Conservation (phyloP, 2,797 vertebrate genomes). For the Neosilurus hyrtlii region DNA sequence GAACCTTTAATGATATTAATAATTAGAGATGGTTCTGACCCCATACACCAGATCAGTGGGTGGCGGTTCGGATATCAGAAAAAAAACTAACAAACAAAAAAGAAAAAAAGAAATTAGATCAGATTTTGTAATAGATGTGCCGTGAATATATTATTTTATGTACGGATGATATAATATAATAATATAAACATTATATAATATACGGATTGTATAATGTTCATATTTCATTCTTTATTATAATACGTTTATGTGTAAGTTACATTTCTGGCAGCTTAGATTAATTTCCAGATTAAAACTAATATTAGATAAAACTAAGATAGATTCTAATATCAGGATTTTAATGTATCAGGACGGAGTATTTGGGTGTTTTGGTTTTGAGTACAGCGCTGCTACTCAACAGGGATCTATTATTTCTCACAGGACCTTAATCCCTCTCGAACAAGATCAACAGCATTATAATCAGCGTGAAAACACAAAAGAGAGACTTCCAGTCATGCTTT, state of each 20-base stretch:
- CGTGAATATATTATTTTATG: not conserved
- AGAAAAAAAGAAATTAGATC: too few relatives aligned
- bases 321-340: not conserved
- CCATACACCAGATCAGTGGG: too few relatives aligned
- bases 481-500: constrained; percentile 13
- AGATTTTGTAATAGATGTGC: not conserved
- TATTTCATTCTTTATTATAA: too few relatives aligned
- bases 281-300: too few relatives aligned
- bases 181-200: too few relatives aligned
- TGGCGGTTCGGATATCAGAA: too few relatives aligned
- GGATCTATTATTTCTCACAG: not conserved
- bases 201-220: too few relatives aligned
- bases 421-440: not conserved
- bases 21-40: not conserved
- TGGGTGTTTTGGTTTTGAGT: not conserved
- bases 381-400: not conserved
- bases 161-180: too few relatives aligned
- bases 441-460: not conserved
- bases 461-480: not conserved
- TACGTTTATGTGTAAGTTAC: too few relatives aligned
- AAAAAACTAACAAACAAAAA: too few relatives aligned
- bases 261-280: too few relatives aligned
- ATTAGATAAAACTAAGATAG: too few relatives aligned
- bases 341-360: not conserved
- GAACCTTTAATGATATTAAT: not conserved